Conservation (phyloP, 2,888 invertebrate species). For the Pammene aurita region DNA sequence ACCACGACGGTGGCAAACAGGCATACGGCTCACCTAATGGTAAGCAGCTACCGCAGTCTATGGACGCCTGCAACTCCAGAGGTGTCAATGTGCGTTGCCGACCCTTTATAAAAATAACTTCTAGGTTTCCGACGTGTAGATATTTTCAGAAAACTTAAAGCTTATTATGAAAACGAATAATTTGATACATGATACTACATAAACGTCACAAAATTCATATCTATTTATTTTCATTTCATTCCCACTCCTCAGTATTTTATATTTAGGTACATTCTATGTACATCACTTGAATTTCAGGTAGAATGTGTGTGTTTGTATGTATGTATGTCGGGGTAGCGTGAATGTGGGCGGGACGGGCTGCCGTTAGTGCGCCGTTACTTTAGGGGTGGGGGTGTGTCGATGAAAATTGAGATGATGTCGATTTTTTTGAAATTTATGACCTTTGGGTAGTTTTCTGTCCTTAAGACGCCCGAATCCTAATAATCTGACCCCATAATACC, state of each 20-base stretch:
- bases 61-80: no score
- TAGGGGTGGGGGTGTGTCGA: slow-evolving; percentile 54
- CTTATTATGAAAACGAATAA: no score
- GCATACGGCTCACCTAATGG: no score
- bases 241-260: background rate
- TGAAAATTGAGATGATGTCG: slow-evolving; percentile 44
- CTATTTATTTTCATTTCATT: background rate
- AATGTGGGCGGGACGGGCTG: slow-evolving; percentile 59
- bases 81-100: no score
- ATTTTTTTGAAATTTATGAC: background rate
- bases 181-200: no score
- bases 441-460: background rate
- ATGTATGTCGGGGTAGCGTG: slow-evolving; percentile 49
- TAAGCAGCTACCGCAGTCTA: no score
- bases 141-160: no score
- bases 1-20: no score
- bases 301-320: slow-evolving; percentile 18
- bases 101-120: no score
- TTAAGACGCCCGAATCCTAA: background rate
- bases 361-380: slow-evolving; percentile 70
- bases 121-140: no score
- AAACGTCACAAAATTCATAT: background rate
- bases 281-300: slow-evolving; percentile 6
- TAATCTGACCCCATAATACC: no score
- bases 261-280: no score